Base-by-base conservation (phyloP, 2,113 vertebrate species). In the Polypterus bichir region DNA sequence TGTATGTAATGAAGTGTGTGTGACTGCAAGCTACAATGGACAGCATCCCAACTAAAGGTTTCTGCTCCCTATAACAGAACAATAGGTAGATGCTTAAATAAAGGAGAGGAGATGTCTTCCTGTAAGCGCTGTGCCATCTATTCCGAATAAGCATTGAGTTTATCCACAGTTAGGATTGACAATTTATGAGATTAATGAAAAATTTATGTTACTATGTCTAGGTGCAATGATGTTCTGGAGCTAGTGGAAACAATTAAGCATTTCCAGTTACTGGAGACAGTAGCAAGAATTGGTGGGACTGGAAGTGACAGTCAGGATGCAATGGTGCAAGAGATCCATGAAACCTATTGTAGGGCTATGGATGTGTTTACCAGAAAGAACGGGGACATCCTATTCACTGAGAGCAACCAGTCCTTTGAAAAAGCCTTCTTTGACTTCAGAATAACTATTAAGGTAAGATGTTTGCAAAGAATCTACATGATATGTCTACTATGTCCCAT, bases 161-260 rank as follows among this genome's bases (percentile, higher is more conserved):
- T 27, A 27, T 27, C 27, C 27, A 27, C 27, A 27, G 27, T 27
- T 27, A 27, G 27, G 27, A 27, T 27, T 27, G 27, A 27, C 27
- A 27, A 27, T 27, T 27, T 27, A 27, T 27, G 27, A 27, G 27
- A 27, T 27, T 27, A 27, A 27, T 27, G 27, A 27, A 27, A 27
- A 27, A 27, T 27, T 1, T 27, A 27, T 27, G 27, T 48, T 57
- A 8, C 5, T 27, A 44, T 27, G 4, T 5, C 27, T 64, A 68
- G 67, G 27, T 68, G 67, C 49, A 68, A 68, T 55, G 67, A 68
- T 49, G 59, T 68, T 4, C 59, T 68, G 61, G 67, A 68, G 51
- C 59, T 68, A 7, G 67, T 65, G 46, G 59, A 68, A 27, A 68
- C 63, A 6, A 68, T 68, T 45, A 61, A 61, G 8, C 67, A 68